A percentile compares a stretch with the other conserved stretches of the same genome.
Evolutionary conservation across 2,888 invertebrate species (phyloP).

Genomic region (Xestia rhomboidea): DNA sequence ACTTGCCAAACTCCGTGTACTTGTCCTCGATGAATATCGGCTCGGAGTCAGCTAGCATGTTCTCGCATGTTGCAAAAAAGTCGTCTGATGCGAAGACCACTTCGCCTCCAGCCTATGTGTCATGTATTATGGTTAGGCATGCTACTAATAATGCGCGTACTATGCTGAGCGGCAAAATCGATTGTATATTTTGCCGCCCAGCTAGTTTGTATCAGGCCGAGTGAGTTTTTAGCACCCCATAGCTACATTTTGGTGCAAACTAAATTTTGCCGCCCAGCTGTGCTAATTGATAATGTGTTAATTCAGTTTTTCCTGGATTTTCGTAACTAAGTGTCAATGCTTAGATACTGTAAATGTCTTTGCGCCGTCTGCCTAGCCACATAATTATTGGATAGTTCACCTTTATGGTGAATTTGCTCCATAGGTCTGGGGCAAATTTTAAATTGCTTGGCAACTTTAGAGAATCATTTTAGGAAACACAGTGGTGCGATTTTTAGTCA

Average conservation of each 20-base stretch:
- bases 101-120: constrained; percentile 89
- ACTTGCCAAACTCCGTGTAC: constrained; percentile 92
- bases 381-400: not conserved
- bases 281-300: too few relatives aligned
- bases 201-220: not conserved
- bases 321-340: not conserved
- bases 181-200: not conserved
- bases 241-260: not conserved
- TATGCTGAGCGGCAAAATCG: not conserved
- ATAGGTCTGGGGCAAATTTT: not conserved
- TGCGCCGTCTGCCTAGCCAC: not conserved
- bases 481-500: not conserved
- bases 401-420: not conserved
- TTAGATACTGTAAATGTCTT: not conserved
- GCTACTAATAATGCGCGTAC: not conserved
- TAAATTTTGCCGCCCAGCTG: too few relatives aligned
- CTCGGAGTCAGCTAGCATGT: constrained; percentile 89
- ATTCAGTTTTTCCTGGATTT: not conserved
- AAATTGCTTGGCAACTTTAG: not conserved
- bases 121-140: constrained; percentile 14
- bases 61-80: constrained; percentile 92
- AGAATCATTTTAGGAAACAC: not conserved
- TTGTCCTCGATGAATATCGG: constrained; percentile 90
- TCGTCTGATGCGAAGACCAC: constrained; percentile 92
- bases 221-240: not conserved